A percentile compares a stretch with the other conserved stretches of the same genome.
phyloP scores from a whole-genome alignment of 2,797 vertebrate species.

The Alfaro cultratus region DNA sequence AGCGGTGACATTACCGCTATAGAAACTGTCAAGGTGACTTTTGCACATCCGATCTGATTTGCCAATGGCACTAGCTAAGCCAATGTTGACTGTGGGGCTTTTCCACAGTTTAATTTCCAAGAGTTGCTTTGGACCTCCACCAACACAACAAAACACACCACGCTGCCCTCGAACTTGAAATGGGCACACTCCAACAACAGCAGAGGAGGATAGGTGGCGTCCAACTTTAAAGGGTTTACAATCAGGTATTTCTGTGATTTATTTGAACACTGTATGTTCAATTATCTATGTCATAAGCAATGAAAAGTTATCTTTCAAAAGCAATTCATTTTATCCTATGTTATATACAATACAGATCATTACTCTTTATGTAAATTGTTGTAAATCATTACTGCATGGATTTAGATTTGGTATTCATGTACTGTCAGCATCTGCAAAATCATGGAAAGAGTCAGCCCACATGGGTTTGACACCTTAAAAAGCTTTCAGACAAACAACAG shows the following conservation, averaged over 20 bases:
- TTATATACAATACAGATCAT: background rate
- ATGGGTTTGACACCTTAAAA: conserved; percentile 57
- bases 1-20: conserved; percentile 65
- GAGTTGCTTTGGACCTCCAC: conserved; percentile 66
- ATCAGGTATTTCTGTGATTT: conserved; percentile 18
- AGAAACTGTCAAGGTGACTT: conserved; percentile 82
- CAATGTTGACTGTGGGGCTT: conserved; percentile 81
- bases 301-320: conserved; percentile 9
- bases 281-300: conserved; percentile 4
- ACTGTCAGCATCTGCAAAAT: conserved; percentile 65
- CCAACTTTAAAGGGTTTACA: conserved; percentile 19
- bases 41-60: conserved; percentile 65
- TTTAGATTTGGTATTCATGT: conserved; percentile 55
- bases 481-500: conserved; percentile 73
- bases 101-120: conserved; percentile 73
- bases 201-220: conserved; percentile 27
- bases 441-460: conserved; percentile 41
- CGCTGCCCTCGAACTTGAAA: conserved; percentile 54
- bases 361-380: conserved; percentile 10
- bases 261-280: background rate
- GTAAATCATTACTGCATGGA: conserved; percentile 28
- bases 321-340: background rate
- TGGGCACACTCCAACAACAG: conserved; percentile 23
- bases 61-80: conserved; percentile 70
- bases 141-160: conserved; percentile 61